Base-by-base conservation (phyloP, 2,888 invertebrate genomes). In the Ceratothoa steindachneri region DNA sequence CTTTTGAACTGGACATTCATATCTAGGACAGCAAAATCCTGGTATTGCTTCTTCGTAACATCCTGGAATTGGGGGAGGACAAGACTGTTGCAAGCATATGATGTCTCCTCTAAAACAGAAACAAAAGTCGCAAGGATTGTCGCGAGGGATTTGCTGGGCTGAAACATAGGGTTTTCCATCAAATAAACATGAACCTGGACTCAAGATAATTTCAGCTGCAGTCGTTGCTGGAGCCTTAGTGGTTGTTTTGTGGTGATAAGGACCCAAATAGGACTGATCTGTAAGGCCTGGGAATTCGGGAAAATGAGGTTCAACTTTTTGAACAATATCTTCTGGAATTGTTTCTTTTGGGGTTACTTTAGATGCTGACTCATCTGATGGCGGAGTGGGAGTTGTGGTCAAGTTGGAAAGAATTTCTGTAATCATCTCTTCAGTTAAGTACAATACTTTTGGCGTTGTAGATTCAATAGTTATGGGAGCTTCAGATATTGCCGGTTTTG, bases 71-170 rank as follows among this genome's bases (percentile, higher is more conserved):
- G 95, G 95, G 68, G 95, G 95, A 70, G 95, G 95, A 85, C 95
- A 96, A 82, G 94, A 94, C 85, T 96, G 95, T 85, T 95, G 95
- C 80, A 95, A 87, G 82, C 95, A 96, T 83, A 96, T 95, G 82
- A 96, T 95, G 83, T 95, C 95, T 84, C 95, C 93, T 85, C 95
- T 89, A 88, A 95, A 96, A 87, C 95, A 96, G 90, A 96, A 95
- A 85, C 95, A 96, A 87, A 95, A 96, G 84, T 95, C 95, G 84
- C 95, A 96, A 28, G 95, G 94, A 86, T 96, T 94, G 82, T 94
- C 93, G 81, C 95, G 88, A 53, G 95, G 95, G 82, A 96, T 95
- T 86, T 96, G 95, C 85, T 95, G 95, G 0, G 95, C 95, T 1
- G 95, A 95, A 55, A 95, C 93, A 84, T 93, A 95, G 67, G 95